Percentiles rank a stretch among this genome's conserved stretches.
These are phyloP conservation scores for Eilema griseolum DNA, from an alignment of 2,888 invertebrate species.

Conservation along the genomic window DNA sequence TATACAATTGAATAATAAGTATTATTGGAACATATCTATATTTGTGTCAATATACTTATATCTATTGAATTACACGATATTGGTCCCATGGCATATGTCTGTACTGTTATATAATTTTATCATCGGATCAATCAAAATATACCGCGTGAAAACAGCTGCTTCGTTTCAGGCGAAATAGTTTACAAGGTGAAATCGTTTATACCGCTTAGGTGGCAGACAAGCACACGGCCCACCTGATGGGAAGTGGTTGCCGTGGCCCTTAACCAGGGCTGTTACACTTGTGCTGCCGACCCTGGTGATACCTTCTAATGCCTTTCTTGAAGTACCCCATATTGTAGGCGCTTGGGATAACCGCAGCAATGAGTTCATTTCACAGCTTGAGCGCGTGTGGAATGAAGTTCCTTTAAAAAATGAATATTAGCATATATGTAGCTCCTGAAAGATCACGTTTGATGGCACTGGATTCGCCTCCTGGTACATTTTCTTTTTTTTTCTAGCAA, in stretches of 20 bases:
- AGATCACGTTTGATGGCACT: background rate
- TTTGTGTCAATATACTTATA: background rate
- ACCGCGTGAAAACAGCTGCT: background rate
- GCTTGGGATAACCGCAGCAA: too few species aligned
- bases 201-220: too few species aligned
- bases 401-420: too few species aligned
- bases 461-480: background rate
- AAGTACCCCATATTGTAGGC: too few species aligned
- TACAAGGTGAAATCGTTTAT: too few species aligned
- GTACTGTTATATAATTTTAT: background rate
- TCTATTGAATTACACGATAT: background rate
- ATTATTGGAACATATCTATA: background rate
- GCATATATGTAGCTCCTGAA: background rate
- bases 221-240: too few species aligned
- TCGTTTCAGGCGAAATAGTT: background rate
- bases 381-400: too few species aligned
- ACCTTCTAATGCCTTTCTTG: too few species aligned
- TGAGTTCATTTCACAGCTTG: too few species aligned
- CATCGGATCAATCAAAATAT: background rate
- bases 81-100: background rate
- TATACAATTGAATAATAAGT: background rate
- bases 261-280: too few species aligned
- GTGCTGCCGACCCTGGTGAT: too few species aligned
- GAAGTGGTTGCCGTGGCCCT: too few species aligned
- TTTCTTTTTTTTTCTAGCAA: conserved; percentile 56